phyloP scores from a whole-genome alignment of 2,888 invertebrate species.

The Agriopis marginaria region DNA sequence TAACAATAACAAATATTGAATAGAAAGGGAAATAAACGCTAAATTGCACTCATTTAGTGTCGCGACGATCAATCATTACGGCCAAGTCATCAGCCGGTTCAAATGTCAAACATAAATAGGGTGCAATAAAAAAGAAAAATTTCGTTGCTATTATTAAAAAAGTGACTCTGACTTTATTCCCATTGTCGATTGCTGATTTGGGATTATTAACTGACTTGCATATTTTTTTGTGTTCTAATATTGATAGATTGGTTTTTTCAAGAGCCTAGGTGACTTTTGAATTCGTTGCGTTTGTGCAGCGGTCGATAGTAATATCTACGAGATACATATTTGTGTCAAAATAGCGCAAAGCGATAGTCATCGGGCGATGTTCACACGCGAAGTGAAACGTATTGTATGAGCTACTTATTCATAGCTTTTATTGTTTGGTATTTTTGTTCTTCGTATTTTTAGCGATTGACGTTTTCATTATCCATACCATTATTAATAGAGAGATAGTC shows the following conservation, averaged over 20 bases:
- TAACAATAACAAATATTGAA: constrained; percentile 77
- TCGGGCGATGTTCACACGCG: constrained; percentile 70
- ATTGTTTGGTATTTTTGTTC: constrained; percentile 60
- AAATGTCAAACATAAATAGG: constrained; percentile 86
- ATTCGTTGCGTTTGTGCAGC: constrained; percentile 72
- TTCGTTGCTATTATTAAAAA: constrained; percentile 85
- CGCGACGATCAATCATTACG: constrained; percentile 83
- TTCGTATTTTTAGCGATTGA: constrained; percentile 60
- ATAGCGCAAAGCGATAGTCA: constrained; percentile 78
- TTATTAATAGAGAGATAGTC: constrained; percentile 44
- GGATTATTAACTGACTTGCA: constrained; percentile 87
- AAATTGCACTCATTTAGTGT: constrained; percentile 86
- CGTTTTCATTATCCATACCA: constrained; percentile 57
- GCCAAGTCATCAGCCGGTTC: constrained; percentile 84
- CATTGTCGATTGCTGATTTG: constrained; percentile 85
- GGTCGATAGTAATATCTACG: constrained; percentile 71
- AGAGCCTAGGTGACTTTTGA: constrained; percentile 73
- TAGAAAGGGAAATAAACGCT: constrained; percentile 79
- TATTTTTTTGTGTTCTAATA: constrained; percentile 86
- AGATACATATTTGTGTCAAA: constrained; percentile 75
- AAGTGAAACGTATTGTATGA: constrained; percentile 71
- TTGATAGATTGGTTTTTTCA: constrained; percentile 85
- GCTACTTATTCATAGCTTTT: constrained; percentile 65
- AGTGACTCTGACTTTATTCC: constrained; percentile 86
- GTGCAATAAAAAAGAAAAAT: constrained; percentile 82